phyloP scores from a whole-genome alignment of 2,888 invertebrate genomes.

The Nymphalis urticae region DNA sequence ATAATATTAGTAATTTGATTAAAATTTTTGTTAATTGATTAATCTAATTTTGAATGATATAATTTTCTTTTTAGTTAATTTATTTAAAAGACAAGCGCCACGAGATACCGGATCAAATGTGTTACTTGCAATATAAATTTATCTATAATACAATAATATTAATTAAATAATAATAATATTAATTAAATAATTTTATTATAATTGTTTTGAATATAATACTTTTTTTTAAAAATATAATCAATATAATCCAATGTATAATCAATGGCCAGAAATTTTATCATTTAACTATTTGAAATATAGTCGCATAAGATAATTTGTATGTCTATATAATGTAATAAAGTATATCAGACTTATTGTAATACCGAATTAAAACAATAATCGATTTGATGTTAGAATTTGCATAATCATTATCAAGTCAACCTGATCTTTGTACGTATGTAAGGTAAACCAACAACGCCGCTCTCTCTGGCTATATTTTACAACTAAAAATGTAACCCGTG shows the following conservation, averaged over 20 bases:
- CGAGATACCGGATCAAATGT: slow-evolving; percentile 1
- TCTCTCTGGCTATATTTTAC: neutral
- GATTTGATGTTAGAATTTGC: slow-evolving; percentile 20
- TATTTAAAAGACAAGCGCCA: slow-evolving; percentile 6
- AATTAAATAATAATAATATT: slow-evolving; percentile 14
- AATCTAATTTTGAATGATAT: neutral
- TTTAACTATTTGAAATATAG: slow-evolving; percentile 13
- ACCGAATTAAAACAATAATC: slow-evolving; percentile 22
- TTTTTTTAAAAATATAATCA: neutral
- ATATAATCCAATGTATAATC: slow-evolving; percentile 22
- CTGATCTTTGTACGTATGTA: slow-evolving; percentile 11
- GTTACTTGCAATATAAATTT: neutral
- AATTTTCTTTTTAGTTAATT: slow-evolving; percentile 1
- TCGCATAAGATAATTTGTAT: slow-evolving; percentile 13
- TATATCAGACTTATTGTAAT: slow-evolving; percentile 18
- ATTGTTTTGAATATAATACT: slow-evolving; percentile 11
- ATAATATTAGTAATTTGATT: neutral
- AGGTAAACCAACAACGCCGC: slow-evolving; percentile 7
- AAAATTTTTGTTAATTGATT: neutral
- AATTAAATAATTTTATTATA: slow-evolving; percentile 7
- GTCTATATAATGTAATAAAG: slow-evolving; percentile 10
- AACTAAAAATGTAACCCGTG: neutral
- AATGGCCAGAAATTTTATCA: slow-evolving; percentile 16
- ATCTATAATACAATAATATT: slow-evolving; percentile 11
- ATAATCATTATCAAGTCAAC: slow-evolving; percentile 20